Evolutionary conservation across 2,888 invertebrate species (phyloP).

Genomic region (Brachypterus glaber): DNA sequence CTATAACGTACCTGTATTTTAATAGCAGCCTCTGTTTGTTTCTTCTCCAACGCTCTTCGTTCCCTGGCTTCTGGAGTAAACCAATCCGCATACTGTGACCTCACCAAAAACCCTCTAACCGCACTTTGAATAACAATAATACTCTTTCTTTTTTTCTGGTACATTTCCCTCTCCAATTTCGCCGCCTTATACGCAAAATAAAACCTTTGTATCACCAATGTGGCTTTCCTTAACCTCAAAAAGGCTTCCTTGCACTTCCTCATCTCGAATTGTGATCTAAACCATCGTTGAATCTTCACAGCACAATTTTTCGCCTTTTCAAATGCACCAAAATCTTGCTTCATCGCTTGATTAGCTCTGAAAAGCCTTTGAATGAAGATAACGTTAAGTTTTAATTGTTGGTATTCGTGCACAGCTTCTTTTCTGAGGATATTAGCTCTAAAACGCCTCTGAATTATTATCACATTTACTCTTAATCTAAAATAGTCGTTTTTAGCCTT

Average conservation of each 20-base stretch:
- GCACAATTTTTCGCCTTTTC: no score
- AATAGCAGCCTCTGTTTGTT: conserved; percentile 45
- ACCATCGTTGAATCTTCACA: no score
- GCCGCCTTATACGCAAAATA: conserved; percentile 22
- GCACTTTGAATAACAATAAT: conserved; percentile 40
- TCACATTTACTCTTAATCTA: no score
- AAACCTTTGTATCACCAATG: conserved; percentile 25
- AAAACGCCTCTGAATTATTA: no score
- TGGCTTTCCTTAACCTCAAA: conserved; percentile 22
- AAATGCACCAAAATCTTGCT: no score
- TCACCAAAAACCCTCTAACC: conserved; percentile 24
- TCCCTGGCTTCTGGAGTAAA: conserved; percentile 28
- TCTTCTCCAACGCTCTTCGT: conserved; percentile 38
- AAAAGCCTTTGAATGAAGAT: no score
- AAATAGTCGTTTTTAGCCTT: no score
- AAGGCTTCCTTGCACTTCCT: neutral
- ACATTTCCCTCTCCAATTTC: conserved; percentile 22
- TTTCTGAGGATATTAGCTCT: no score
- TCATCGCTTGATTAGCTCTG: no score
- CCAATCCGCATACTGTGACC: conserved; percentile 24
- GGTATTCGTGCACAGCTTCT: no score
- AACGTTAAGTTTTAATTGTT: no score
- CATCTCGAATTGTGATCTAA: no score
- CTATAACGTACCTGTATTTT: conserved; percentile 50
- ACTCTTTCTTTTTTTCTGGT: conserved; percentile 24